These are phyloP conservation scores for Lobophora halterata DNA, from an alignment of 2,888 invertebrate species.

Conservation along the genomic window DNA sequence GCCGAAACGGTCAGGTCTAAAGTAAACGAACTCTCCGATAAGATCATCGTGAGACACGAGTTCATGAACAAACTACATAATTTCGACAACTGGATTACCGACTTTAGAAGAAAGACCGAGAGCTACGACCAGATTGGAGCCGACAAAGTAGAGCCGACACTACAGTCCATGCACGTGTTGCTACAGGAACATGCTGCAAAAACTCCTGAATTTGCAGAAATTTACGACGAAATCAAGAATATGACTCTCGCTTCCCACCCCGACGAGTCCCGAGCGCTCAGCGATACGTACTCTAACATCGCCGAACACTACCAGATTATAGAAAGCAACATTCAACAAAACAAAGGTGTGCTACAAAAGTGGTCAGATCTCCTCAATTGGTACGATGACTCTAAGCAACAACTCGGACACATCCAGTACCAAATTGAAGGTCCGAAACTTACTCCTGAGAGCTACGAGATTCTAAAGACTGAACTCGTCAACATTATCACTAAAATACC, in stretches of 20 bases:
- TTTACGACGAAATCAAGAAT: constrained; percentile 91
- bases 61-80: constrained; percentile 89
- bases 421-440: constrained; percentile 89
- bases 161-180: constrained; percentile 89
- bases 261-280: constrained; percentile 86
- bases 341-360: constrained; percentile 87
- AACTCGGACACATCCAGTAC: constrained; percentile 89
- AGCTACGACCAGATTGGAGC: constrained; percentile 90
- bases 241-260: constrained; percentile 85
- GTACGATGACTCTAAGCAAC: constrained; percentile 89
- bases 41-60: constrained; percentile 90
- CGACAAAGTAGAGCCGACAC: constrained; percentile 88
- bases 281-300: constrained; percentile 87
- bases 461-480: constrained; percentile 85
- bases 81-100: constrained; percentile 90
- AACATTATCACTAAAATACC: constrained; percentile 84
- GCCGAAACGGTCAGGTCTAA: constrained; percentile 88
- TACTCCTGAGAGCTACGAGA: constrained; percentile 85
- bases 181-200: constrained; percentile 93
- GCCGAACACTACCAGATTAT: constrained; percentile 89
- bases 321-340: constrained; percentile 86
- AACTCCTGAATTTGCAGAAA: constrained; percentile 87
- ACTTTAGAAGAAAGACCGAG: constrained; percentile 85
- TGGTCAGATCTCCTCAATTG: constrained; percentile 92
- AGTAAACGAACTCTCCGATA: constrained; percentile 90